Conservation (phyloP, 2,113 vertebrate genomes). For the Chinchilla lanigera region DNA sequence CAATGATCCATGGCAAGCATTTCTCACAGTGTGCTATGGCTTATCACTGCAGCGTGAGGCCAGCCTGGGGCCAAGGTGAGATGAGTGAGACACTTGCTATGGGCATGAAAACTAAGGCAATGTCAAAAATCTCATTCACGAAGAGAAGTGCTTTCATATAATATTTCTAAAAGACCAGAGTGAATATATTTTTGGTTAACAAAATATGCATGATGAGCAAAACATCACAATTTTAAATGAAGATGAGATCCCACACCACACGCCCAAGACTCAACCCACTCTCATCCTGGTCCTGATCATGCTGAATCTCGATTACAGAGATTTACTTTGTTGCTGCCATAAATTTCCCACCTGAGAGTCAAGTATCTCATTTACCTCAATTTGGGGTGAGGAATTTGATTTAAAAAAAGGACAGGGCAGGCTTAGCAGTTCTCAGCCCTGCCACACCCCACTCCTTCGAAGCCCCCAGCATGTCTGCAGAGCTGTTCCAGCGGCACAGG, state of each 20-base stretch:
- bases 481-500: not conserved
- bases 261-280: not conserved
- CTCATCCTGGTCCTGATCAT: not conserved
- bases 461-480: not conserved
- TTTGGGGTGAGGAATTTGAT: not conserved
- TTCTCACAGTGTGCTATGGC: not conserved
- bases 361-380: not conserved
- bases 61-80: not conserved
- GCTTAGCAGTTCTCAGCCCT: not conserved
- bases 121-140: not conserved
- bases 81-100: not conserved
- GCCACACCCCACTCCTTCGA: not conserved
- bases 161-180: not conserved
- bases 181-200: not conserved
- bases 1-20: not conserved
- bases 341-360: not conserved
- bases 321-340: not conserved
- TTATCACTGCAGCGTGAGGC: not conserved
- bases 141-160: not conserved
- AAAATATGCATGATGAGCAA: not conserved
- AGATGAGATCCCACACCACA: not conserved
- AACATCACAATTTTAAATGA: constrained; percentile 1
- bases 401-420: not conserved
- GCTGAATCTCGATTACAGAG: not conserved
- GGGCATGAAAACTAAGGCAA: not conserved